Percentiles rank a stretch among this genome's conserved stretches.
Evolutionary conservation across 2,888 invertebrate genomes (phyloP).

Genomic region (Dolichomitus sp.): DNA sequence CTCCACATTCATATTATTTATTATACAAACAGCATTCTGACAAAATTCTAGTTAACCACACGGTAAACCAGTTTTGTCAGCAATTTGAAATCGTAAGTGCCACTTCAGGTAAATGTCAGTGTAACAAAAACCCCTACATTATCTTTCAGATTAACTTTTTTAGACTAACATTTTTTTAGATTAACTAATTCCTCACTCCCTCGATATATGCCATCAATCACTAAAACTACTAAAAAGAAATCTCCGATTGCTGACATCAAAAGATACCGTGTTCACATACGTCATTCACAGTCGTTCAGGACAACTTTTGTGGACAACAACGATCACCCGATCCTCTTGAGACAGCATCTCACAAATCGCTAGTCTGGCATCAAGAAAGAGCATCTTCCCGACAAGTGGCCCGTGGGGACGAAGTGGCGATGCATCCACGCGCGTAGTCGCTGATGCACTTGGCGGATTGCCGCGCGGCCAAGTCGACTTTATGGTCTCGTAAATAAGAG

Average conservation of each 20-base stretch:
- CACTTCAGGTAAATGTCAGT: too few species aligned
- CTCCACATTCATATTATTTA: too few species aligned
- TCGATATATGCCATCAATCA: not conserved
- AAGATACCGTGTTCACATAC: conserved; percentile 13
- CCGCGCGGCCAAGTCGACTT: conserved; percentile 73
- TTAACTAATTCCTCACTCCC: not conserved
- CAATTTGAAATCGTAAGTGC: too few species aligned
- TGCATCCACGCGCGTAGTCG: conserved; percentile 52
- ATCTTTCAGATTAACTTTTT: too few species aligned
- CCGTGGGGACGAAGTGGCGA: conserved; percentile 64
- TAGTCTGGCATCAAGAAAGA: conserved; percentile 31
- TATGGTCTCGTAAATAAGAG: conserved; percentile 83
- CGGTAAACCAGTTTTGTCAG: too few species aligned
- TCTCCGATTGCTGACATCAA: not conserved
- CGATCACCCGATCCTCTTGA: conserved; percentile 29
- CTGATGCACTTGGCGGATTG: conserved; percentile 73
- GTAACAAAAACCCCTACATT: too few species aligned
- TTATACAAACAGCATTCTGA: too few species aligned
- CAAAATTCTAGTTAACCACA: too few species aligned
- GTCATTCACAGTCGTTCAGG: conserved; percentile 17
- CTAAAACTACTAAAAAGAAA: not conserved
- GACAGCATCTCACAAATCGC: conserved; percentile 46
- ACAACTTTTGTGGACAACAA: conserved; percentile 11
- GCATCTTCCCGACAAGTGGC: conserved; percentile 48
- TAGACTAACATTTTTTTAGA: not conserved